Evolutionary conservation across 2,888 invertebrate species (phyloP), one percentile per base, ranked within the genome.

Genomic region (Diabrotica balteata): DNA sequence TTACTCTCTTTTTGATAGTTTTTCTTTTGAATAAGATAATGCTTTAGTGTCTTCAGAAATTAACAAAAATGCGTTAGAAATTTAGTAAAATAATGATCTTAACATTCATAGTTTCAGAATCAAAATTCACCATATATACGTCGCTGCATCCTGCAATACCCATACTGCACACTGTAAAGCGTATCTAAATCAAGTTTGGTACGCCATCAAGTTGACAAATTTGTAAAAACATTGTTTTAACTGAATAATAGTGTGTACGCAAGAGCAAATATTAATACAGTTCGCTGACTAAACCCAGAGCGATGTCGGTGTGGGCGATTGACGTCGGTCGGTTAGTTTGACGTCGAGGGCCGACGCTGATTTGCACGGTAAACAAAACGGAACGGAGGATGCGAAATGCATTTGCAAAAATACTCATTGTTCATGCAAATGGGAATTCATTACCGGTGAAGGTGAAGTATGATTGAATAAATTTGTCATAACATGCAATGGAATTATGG

Each of bases 111-210:
- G 32, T 2, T 32, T 32, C 32, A 4, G 2, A 32, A 32, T 32
- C 32, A 32, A 32, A 32, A 32, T 32, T 32, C 32, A 32, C 32
- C 32, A 32, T 32, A 32, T 32, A 32, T 45, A 42, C 55, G 55
- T 44, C 45, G 11, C 55, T 57, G 55, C 10, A 57, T 11, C 8
- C 7, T 44, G 55, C 55, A 57, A 57, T 57, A 57, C n/a, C 45
- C 45, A 57, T 57, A 11, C 55, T 50, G 58, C 58, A 59, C 11
- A 52, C 51, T 42, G 51, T 47, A 63, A 51, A 67, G 65, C 62
- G 62, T 32, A 65, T 71, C 66, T 65, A 68, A 68, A 69, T 71
- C 68, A 65, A 69, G 68, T 69, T 71, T 65, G 59, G 60, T 60
- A 50, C 53, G 53, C 62, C 67, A 64, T 69, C 65, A 65, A 64